Conservation (phyloP, 2,888 invertebrate species). For the Dynastes maya region DNA sequence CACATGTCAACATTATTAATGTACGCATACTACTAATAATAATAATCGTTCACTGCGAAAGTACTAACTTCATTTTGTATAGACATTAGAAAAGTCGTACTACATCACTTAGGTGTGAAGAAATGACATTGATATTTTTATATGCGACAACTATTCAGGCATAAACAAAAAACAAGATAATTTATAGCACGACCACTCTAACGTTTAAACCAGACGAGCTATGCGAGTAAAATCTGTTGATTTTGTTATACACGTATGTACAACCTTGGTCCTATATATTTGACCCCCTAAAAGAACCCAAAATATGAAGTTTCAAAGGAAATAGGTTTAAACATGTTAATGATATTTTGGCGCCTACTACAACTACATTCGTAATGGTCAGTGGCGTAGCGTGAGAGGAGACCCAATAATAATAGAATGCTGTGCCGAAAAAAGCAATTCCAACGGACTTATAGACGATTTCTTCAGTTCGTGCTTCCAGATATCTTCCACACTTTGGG, state of each 20-base stretch:
- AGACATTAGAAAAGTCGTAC: slow-evolving; percentile 25
- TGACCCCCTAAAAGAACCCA: too few species aligned
- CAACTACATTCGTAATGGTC: too few species aligned
- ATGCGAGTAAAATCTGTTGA: not conserved
- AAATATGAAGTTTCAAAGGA: too few species aligned
- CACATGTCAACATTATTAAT: slow-evolving; percentile 13
- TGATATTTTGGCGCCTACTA: too few species aligned
- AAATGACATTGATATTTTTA: slow-evolving; percentile 50
- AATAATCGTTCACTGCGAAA: not conserved
- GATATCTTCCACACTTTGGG: too few species aligned
- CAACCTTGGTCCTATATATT: too few species aligned
- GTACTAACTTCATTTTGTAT: slow-evolving; percentile 18
- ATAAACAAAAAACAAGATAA: slow-evolving; percentile 47
- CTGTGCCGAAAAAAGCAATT: too few species aligned
- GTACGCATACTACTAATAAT: slow-evolving; percentile 6
- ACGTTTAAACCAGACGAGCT: slow-evolving; percentile 27
- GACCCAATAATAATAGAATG: too few species aligned
- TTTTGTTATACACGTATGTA: not conserved
- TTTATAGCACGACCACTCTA: slow-evolving; percentile 36
- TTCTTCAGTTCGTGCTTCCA: too few species aligned
- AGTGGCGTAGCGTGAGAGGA: too few species aligned
- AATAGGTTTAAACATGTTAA: too few species aligned
- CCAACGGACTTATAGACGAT: too few species aligned
- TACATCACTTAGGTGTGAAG: slow-evolving; percentile 44
- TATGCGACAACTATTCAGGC: slow-evolving; percentile 38